Base-by-base conservation (phyloP, 2,113 vertebrate species). In the Rattus rattus region DNA sequence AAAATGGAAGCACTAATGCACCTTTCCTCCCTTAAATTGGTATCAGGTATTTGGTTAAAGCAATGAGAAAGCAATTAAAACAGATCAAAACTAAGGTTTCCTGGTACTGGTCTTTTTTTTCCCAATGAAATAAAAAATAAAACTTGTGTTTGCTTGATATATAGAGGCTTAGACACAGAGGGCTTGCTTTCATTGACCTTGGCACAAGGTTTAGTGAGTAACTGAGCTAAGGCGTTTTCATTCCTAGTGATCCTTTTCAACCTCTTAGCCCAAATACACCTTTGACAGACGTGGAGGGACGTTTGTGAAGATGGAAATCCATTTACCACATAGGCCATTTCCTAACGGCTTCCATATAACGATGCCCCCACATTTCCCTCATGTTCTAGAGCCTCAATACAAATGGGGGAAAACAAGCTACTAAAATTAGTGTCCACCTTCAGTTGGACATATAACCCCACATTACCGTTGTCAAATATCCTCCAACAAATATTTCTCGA, bases 401-500 rank as follows among this genome's bases (percentile, higher is more conserved):
- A 39, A n/a, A 80, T 83, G 70, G 56, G 54, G 47, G 36, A 88
- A 89, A 54, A 72, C 89, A 86, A 61, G 36, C 8, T 80, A 87
- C 22, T 54, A 87, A 65, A 26, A 83, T 36, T 56, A 76, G 65
- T 0, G 47, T 43, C n/a, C 43, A 59, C 75, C 33, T 80, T 14
- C 61, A 61, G 28, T 17, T 72, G 85, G 36, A 69, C 43, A 47
- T 33, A 20, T n/a, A 85, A 22, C 63, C 90, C 70, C 63, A n/a
- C 77, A 69, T 88, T 95, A 36, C 36, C n/a, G 2, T 73, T 94
- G 39, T 84, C 79, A 97, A 80, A 83, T 85, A 92, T n/a, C 26
- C 88, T 79, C 90, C 24, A 54, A 26, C 61, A 93, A 91, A n/a
- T 86, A 91, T 86, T 92, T 97, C 92, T 90, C 80, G 80, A 85